Evolutionary conservation across 2,888 invertebrate genomes (phyloP), one percentile per base, ranked within the genome.

Genomic region (Dusona sp.): DNA sequence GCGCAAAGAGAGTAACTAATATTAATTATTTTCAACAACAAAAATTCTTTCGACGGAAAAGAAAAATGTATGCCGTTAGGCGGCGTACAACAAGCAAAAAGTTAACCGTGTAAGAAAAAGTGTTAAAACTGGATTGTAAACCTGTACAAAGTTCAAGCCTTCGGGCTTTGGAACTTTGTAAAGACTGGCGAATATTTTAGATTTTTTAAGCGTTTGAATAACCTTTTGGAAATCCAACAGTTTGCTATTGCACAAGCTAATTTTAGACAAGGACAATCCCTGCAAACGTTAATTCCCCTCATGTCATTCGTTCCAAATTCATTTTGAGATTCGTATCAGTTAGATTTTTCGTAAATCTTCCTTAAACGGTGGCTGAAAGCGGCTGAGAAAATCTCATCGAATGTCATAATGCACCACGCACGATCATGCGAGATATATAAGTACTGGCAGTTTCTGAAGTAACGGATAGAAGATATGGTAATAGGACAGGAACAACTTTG

Each of bases 401-500:
- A 33, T 51, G 29, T 48, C 51, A 51, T 72, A 51, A 72, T n/a
- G 19, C 36, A 51, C 33, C 4, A 51, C 11, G 33, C 48, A 72
- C n/a, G 72, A 36, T 51, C 19, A 29, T 61, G 3, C 29, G 29
- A 57, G 25, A 4, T 57, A 4, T 57, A 29, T 25, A 25, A 61
- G 16, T 29, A 13, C 16, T 16, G 4, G 25, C 29, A 61, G 61
- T 61, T 61, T 61, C 61, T 61, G 61, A 61, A 61, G 61, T 61
- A 61, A 61, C 61, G 61, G 61, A 61, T 29, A 29, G n/a, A 33
- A 19, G 48, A 7, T n/a, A 51, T 33, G 51, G 33, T 51, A 33
- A 72, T 33, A 48, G 72, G 48, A 48, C 48, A 72, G 72, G 72
- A 72, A 72, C 72, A 51, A 72, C 36, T 72, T 54, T 0, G 48